Evolutionary conservation across 1,140 invertebrate species (phyloP).

Genomic region (Papilio aristodemus): DNA sequence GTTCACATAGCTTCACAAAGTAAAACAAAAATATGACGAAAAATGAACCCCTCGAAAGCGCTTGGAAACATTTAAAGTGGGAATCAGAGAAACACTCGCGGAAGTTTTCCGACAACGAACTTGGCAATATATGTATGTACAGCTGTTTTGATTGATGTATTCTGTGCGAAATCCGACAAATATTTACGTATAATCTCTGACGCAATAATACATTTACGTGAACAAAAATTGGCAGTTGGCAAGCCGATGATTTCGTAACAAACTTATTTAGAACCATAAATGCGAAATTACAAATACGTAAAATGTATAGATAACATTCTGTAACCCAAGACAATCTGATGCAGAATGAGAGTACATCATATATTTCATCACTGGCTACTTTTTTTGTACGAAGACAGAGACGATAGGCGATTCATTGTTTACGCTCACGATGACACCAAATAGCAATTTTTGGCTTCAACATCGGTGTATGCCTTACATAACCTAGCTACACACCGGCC

Average conservation of each 20-base stretch:
- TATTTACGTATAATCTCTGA: neutral
- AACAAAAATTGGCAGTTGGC: constrained; percentile 6
- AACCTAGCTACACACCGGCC: constrained; percentile 20
- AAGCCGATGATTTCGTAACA: neutral
- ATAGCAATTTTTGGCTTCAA: neutral
- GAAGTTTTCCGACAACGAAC: too few relatives aligned
- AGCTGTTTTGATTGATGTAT: constrained; percentile 5
- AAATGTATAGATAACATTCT: neutral
- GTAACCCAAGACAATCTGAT: neutral
- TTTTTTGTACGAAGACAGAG: neutral
- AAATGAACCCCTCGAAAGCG: too few relatives aligned
- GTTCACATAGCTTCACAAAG: too few relatives aligned
- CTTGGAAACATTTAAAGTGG: too few relatives aligned
- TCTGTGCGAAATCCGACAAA: neutral
- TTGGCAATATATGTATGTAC: neutral
- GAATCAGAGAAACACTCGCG: too few relatives aligned
- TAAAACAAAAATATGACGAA: too few relatives aligned
- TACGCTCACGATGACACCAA: too few relatives aligned
- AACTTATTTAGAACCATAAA: neutral
- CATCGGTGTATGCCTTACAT: constrained; percentile 6
- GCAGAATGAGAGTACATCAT: too few relatives aligned
- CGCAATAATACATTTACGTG: neutral
- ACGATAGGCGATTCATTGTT: neutral
- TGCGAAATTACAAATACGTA: neutral
- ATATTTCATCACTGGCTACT: too few relatives aligned